Evolutionary conservation across 2,113 vertebrate genomes (phyloP), one percentile per base, ranked within the genome.

Genomic region (Stercorarius parasiticus): DNA sequence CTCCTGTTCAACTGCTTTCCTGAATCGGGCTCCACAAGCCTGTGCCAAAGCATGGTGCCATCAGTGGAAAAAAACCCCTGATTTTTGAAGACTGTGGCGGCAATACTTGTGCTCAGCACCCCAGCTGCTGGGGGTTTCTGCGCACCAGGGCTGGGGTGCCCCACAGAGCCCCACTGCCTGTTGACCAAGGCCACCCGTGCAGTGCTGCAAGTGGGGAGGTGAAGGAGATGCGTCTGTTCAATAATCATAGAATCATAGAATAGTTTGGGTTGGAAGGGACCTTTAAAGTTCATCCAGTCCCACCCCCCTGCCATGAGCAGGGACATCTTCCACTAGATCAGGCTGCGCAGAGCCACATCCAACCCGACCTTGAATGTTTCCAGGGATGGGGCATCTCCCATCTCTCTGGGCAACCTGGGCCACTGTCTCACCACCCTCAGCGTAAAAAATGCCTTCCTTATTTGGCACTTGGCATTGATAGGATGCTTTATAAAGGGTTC

Each of bases 11-110:
- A 2, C 8, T 19, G 21, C 11, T 50, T 53, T 40, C 43, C 47
- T 65, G 49, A 40, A 10, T 6, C 1, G 59, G 43, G 49, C 4
- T 81, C 16, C 13, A 5, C 1, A 5, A 76, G 22, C 19, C 56
- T 62, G 26, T 58, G 38, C 42, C 47, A 72, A 90, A 81, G 25
- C 16, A 3, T 2, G 15, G 10, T 52, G n/a, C 8, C 25, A 23
- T 27, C n/a, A 55, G 12, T 18, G 29, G 27, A 10, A 38, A 22
- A 32, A 34, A 5, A 0, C 1, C 11, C 5, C 26, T 2, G 15
- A 18, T 22, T 47, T 91, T 56, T 40, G 40, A 30, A 45, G 72
- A 9, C 3, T 73, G 16, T 45, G 47, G 20, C 34, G n/a, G 19
- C 19, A 69, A 40, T 36, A 3, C 20, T 40, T 15, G 61, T 53